Evolutionary conservation across 2,113 vertebrate species (phyloP).

Genomic region (Setophaga petechia): DNA sequence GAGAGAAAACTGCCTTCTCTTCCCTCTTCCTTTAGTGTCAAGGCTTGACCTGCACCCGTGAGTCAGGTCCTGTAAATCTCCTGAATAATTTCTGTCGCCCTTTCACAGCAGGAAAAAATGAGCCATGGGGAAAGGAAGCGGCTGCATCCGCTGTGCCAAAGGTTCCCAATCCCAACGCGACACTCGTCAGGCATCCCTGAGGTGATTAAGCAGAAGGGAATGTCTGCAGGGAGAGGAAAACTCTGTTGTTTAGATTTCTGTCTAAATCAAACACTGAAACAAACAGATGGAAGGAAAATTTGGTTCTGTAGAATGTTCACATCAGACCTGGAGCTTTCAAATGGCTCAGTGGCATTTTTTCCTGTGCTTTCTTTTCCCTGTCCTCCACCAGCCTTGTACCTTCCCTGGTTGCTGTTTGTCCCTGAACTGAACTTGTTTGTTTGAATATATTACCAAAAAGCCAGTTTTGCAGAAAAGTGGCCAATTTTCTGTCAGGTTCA

Average conservation of each 20-base stretch:
- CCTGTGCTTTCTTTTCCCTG: not conserved
- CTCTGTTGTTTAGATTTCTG: not conserved
- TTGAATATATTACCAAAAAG: not conserved
- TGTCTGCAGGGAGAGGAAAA: not conserved
- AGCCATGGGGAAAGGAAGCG: not conserved
- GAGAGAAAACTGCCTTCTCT: not conserved
- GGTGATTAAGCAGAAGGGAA: not conserved
- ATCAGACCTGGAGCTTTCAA: fast-evolving
- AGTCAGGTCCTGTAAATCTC: not conserved
- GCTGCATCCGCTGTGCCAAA: not conserved
- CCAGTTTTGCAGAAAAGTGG: not conserved
- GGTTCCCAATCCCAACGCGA: not conserved
- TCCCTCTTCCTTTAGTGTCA: not conserved
- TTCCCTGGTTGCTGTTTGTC: not conserved
- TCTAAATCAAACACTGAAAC: not conserved
- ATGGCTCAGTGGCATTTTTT: not conserved
- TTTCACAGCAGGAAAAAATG: conserved; percentile 36
- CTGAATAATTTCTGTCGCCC: not conserved
- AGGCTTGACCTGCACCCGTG: not conserved
- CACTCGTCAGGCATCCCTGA: not conserved
- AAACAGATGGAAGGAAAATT: not conserved
- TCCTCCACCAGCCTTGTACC: not conserved
- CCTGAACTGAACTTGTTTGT: not conserved
- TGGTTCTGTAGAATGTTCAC: fast-evolving
- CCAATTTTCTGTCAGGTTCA: not conserved